Base-by-base conservation (phyloP, 2,888 invertebrate species). In the Eilema griseolum region DNA sequence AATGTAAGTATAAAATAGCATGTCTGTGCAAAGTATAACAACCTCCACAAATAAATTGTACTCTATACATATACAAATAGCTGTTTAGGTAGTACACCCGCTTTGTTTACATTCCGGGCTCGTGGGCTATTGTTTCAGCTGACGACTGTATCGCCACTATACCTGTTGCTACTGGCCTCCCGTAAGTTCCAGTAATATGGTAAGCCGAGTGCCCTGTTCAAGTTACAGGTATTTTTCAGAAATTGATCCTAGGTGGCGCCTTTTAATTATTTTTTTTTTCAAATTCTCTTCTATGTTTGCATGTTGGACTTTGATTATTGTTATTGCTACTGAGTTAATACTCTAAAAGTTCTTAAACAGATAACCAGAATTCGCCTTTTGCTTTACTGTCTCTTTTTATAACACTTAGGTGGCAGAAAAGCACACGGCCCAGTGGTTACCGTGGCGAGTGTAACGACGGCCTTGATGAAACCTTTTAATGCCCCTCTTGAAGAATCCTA, bases 51-150 rank as follows among this genome's bases (percentile, higher is more conserved):
- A 56, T 67, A 46, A 37, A 77, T 75, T 69, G 60, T 71, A 66
- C 65, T 73, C 64, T 20, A 65, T 61, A 65, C 31, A 76, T 78
- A 79, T 78, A 80, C 67, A 77, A 83, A 81, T 81, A 77, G 67
- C 77, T 37, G 52, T 61, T 28, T 24, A 64, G 62, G 23, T 78
- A 79, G 23, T 78, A 79, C 78, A 79, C 72, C 75, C 23, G 56
- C 20, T 37, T 73, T 83, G 80, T 85, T 83, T 80, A 80, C 79
- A 77, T 83, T 82, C 77, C 72, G 70, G 59, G 61, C 61, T 59
- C 69, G 74, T 73, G 72, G 33, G 71, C 72, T 72, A 80, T 83
- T 84, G 80, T 83, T 83, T 70, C 33, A 68, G 66, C 62, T 71
- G 70, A 70, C 74, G 61, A 63, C 24, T 68, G 62, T 64, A 26